Conservation (phyloP, 2,113 vertebrate species). For the Anolis sagrei region DNA sequence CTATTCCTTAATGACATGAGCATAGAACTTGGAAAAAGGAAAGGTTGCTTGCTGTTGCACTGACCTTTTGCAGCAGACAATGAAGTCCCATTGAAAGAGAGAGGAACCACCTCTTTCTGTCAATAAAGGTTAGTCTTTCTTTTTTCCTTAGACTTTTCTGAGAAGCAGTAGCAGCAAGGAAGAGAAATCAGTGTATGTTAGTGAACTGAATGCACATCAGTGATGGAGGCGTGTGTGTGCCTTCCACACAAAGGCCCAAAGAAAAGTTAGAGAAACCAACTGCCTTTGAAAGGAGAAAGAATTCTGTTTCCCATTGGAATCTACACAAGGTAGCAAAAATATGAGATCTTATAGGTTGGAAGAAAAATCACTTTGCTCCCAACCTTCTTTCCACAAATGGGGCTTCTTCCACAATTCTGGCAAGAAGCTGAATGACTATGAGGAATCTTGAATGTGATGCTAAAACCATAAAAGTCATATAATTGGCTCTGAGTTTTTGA, state of each 20-base stretch:
- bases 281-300: not conserved
- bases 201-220: no score
- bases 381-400: not conserved
- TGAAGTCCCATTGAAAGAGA: not conserved
- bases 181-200: not conserved
- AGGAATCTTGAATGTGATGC: not conserved
- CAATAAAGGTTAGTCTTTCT: not conserved
- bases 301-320: not conserved
- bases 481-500: constrained; percentile 13
- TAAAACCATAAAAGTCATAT: constrained; percentile 13
- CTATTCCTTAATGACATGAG: not conserved
- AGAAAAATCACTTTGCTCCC: not conserved
- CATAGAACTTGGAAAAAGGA: not conserved
- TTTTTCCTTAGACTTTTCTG: not conserved
- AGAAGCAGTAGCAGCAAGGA: not conserved
- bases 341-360: no score
- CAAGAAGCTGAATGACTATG: not conserved
- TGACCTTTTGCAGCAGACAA: not conserved
- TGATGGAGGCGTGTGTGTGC: not conserved
- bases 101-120: not conserved
- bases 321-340: not conserved
- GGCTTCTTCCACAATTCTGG: not conserved
- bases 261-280: not conserved
- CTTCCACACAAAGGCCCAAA: not conserved
- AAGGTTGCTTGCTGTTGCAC: not conserved